phyloP scores from a whole-genome alignment of 2,113 vertebrate species.

The Serilophus lunatus region DNA sequence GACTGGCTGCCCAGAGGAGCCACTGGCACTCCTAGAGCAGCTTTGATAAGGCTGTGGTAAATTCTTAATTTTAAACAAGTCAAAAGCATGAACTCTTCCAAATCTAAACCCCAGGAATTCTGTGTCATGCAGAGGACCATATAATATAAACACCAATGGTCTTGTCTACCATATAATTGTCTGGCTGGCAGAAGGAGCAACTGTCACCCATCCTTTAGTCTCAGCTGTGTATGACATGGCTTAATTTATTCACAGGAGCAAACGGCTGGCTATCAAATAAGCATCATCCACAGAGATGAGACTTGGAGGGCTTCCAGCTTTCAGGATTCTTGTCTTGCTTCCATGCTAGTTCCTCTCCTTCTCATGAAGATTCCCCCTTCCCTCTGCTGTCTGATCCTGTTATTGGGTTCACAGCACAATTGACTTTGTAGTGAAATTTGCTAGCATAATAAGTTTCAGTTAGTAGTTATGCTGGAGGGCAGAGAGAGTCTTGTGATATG shows the following conservation, averaged over 20 bases:
- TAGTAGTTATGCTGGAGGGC: conserved; percentile 27
- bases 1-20: neutral
- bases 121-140: neutral
- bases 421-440: conserved; percentile 54
- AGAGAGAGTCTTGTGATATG: conserved; percentile 25
- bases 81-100: neutral
- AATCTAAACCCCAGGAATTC: neutral
- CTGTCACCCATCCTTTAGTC: neutral
- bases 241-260: neutral
- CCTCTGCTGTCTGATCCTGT: neutral
- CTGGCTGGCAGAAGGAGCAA: neutral
- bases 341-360: neutral
- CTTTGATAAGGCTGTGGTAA: neutral
- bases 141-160: neutral
- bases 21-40: neutral
- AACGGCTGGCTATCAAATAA: neutral
- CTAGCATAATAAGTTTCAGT: conserved; percentile 33
- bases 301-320: conserved; percentile 10
- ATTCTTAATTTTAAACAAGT: neutral
- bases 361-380: neutral
- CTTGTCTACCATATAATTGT: neutral
- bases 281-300: neutral
- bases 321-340: neutral
- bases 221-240: neutral
- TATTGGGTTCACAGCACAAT: neutral